phyloP scores from a whole-genome alignment of 1,140 invertebrate genomes.

The Microplitis demolitor region DNA sequence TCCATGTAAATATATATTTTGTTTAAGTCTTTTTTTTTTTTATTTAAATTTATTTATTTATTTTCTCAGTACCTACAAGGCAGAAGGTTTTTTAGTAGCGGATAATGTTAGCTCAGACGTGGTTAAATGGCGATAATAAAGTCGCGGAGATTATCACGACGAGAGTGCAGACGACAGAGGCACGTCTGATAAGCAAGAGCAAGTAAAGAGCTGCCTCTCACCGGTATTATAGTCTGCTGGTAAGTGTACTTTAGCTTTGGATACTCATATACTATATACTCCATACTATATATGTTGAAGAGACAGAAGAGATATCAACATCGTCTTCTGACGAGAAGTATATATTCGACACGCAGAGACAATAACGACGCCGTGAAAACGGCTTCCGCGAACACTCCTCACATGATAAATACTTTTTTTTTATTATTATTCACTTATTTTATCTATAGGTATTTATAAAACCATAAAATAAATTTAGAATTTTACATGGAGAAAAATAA shows the following conservation, averaged over 20 bases:
- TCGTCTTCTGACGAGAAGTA: neutral
- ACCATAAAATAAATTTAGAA: no score
- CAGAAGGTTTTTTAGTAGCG: constrained; percentile 9
- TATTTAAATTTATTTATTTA: constrained; percentile 3
- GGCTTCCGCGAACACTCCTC: constrained; percentile 9
- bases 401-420: neutral
- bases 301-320: constrained; percentile 12
- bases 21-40: constrained; percentile 9
- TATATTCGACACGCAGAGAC: constrained; percentile 21
- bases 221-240: constrained; percentile 5
- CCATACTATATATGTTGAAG: no score
- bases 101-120: neutral
- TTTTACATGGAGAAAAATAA: no score
- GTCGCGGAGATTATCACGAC: constrained; percentile 24
- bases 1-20: neutral
- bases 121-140: constrained; percentile 29
- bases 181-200: constrained; percentile 17
- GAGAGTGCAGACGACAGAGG: constrained; percentile 12
- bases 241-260: constrained; percentile 10
- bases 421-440: neutral
- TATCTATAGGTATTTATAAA: no score
- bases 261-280: no score
- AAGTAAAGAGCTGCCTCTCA: constrained; percentile 10
- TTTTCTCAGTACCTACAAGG: neutral
- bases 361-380: constrained; percentile 18